phyloP scores from a whole-genome alignment of 92 coral and sea anemone species.

The Isaurus tuberculatus region DNA sequence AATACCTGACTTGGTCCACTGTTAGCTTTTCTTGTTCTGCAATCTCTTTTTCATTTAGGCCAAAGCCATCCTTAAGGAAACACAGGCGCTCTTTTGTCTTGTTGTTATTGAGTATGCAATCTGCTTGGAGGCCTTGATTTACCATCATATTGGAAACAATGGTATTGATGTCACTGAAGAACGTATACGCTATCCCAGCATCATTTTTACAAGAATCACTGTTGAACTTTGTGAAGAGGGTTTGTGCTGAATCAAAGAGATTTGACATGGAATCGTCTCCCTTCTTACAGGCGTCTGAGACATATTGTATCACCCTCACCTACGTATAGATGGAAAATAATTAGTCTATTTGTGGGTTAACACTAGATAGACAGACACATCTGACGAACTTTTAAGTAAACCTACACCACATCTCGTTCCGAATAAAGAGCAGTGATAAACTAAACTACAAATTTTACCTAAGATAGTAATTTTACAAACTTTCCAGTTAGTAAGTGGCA shows the following conservation, averaged over 20 bases:
- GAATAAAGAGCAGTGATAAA: too few relatives aligned
- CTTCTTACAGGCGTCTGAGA: background rate
- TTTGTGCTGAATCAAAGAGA: background rate
- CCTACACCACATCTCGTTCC: too few relatives aligned
- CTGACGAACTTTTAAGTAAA: too few relatives aligned
- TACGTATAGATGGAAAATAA: background rate
- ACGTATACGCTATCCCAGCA: background rate
- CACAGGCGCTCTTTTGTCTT: background rate
- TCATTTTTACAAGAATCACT: conserved; percentile 18
- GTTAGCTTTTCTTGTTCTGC: background rate
- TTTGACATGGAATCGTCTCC: background rate
- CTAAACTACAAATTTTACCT: too few relatives aligned
- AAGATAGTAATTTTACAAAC: too few relatives aligned
- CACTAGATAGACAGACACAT: too few relatives aligned
- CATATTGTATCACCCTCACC: background rate
- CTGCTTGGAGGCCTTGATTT: background rate
- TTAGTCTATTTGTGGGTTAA: background rate
- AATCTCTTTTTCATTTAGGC: background rate
- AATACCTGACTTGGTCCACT: background rate
- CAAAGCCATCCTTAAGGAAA: conserved; percentile 3
- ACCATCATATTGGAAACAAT: background rate
- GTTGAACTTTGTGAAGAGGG: conserved; percentile 1
- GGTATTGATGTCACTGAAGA: background rate
- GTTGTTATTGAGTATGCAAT: conserved; percentile 8
- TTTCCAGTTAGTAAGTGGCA: too few relatives aligned